Percentiles rank a stretch among this genome's conserved stretches.
Conservation (phyloP, 2,113 vertebrate genomes). For the Myrmophylax atrothorax region DNA sequence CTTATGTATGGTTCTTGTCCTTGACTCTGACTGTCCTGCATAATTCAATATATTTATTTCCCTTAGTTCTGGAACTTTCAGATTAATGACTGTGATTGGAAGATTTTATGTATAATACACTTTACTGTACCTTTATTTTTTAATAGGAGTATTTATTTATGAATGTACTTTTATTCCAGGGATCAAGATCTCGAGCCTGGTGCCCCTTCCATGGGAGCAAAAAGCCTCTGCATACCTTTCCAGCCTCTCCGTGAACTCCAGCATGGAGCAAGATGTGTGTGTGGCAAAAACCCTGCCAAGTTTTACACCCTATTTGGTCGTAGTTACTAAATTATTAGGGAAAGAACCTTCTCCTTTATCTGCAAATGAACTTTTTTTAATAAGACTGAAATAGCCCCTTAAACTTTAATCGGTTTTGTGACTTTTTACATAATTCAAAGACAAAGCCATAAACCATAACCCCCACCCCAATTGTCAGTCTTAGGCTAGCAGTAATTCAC, state of each 20-base stretch:
- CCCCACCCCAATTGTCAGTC: conserved; percentile 19
- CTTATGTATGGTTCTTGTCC: background rate
- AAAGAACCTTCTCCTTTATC: conserved; percentile 32
- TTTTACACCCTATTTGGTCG: conserved; percentile 96
- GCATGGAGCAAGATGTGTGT: conserved; percentile 84
- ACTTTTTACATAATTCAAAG: conserved; percentile 72
- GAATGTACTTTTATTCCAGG: conserved; percentile 71
- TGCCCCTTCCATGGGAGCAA: conserved; percentile 97
- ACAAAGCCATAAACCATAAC: conserved; percentile 46
- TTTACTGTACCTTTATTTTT: background rate
- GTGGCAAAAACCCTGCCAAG: conserved; percentile 87
- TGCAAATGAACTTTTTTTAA: conserved; percentile 47
- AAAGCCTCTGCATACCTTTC: conserved; percentile 97
- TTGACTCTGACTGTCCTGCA: background rate
- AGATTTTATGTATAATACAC: background rate
- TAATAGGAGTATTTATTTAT: background rate
- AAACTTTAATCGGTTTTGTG: conserved; percentile 60
- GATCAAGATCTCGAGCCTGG: conserved; percentile 97
- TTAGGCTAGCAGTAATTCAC: conserved; percentile 62
- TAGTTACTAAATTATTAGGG: conserved; percentile 83
- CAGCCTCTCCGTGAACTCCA: conserved; percentile 84
- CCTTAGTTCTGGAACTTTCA: background rate
- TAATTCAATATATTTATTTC: background rate
- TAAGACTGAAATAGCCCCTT: conserved; percentile 46
- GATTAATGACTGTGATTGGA: background rate